Conservation (phyloP, 1,140 invertebrate species). For the Euwallacea similis region DNA sequence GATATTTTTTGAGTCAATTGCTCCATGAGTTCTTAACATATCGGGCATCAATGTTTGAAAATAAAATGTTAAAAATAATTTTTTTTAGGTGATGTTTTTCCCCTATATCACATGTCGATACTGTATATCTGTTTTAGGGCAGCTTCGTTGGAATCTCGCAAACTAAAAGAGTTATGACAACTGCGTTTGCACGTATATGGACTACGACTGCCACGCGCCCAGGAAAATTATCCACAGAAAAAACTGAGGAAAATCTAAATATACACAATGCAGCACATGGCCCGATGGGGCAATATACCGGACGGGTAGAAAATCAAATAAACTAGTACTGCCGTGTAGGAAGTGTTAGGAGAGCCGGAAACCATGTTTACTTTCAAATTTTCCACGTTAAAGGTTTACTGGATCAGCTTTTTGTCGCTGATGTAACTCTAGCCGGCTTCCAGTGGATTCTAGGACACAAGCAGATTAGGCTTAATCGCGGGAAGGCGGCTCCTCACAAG, state of each 20-base stretch:
- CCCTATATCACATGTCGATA: too few species aligned
- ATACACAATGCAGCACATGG: conserved; percentile 30
- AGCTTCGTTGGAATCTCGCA: too few species aligned
- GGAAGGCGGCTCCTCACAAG: background rate
- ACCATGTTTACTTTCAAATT: conserved; percentile 30
- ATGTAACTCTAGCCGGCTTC: background rate
- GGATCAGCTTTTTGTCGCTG: background rate
- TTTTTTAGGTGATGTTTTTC: too few species aligned
- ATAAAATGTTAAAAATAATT: too few species aligned
- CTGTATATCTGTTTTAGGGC: too few species aligned
- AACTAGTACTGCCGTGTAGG: conserved; percentile 28
- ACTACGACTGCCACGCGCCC: background rate
- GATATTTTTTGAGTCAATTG: too few species aligned
- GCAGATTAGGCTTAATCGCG: too few species aligned
- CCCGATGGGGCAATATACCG: conserved; percentile 29
- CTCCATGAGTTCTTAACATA: too few species aligned
- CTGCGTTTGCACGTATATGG: too few species aligned
- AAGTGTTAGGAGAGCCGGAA: conserved; percentile 28
- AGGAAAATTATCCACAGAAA: conserved; percentile 14
- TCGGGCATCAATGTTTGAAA: too few species aligned
- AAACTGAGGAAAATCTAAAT: conserved; percentile 24
- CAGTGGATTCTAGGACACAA: background rate
- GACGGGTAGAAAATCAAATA: conserved; percentile 30
- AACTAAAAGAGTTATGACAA: too few species aligned
- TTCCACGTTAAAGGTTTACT: conserved; percentile 12